Evolutionary conservation across 2,113 vertebrate species (phyloP).

Genomic region (Xiphophorus couchianus): DNA sequence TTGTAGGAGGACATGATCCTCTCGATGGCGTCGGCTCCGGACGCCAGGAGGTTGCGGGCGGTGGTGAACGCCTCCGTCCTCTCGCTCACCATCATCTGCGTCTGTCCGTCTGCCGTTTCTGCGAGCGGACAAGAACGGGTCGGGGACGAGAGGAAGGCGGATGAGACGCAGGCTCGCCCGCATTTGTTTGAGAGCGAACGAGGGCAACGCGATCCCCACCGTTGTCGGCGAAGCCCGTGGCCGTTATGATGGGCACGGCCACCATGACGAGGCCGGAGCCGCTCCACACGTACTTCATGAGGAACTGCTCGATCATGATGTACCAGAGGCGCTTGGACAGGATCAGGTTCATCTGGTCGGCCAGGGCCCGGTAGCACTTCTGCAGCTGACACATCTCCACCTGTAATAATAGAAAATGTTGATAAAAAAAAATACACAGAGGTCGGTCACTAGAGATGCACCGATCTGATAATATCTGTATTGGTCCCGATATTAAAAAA

Average conservation of each 20-base stretch:
- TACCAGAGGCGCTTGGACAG: constrained; percentile 98
- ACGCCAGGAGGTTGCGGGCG: constrained; percentile 93
- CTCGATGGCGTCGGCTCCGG: constrained; percentile 96
- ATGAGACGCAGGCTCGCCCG: constrained; percentile 14
- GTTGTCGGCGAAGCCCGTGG: constrained; percentile 93
- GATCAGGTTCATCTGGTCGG: constrained; percentile 95
- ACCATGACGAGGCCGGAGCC: constrained; percentile 96
- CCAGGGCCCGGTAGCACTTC: constrained; percentile 93
- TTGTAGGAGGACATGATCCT: constrained; percentile 99
- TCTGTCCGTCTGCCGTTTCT: constrained; percentile 91
- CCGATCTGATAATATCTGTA: too few species aligned
- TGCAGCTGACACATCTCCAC: constrained; percentile 97
- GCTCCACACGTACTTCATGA: constrained; percentile 99
- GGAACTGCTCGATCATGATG: constrained; percentile 98
- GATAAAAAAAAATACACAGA: too few species aligned
- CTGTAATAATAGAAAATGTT: constrained; percentile 66
- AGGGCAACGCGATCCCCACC: constrained; percentile 74
- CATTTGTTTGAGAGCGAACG: constrained; percentile 3
- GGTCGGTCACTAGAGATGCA: too few species aligned
- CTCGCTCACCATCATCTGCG: constrained; percentile 93
- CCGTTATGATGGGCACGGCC: constrained; percentile 98
- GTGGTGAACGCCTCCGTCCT: constrained; percentile 97
- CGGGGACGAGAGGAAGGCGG: constrained; percentile 21
- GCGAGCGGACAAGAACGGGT: background rate
- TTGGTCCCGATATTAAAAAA: too few species aligned